Evolutionary conservation across 2,797 vertebrate genomes (phyloP), one percentile per base, ranked within the genome.

Genomic region (Huso huso): DNA sequence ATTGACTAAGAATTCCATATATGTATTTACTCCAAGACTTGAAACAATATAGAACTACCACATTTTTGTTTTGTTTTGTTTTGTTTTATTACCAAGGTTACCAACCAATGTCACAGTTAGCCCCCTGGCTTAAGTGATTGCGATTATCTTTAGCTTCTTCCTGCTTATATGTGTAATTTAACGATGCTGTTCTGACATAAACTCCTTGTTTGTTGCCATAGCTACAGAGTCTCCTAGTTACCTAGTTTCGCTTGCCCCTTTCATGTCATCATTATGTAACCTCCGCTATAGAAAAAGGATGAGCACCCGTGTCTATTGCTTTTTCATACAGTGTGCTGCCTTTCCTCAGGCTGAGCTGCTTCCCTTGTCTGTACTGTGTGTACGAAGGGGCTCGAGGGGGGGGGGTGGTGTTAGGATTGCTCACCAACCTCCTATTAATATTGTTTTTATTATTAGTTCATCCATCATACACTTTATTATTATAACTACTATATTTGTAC

Each of bases 141-240:
- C 37, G 61, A 62, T 62, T 62, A 62, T 62, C 61, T 37, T 62
- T 7, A n/a, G 15, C 18, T 37, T 71, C 81, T 86, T 83, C 83
- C 84, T 81, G 83, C 82, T 87, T 82, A 88, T 90, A 91, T 89
- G 86, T 86, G 84, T 90, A 86, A 88, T 91, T 90, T 90, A 89
- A 86, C 85, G 86, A 88, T 89, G 84, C 87, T 87, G 71, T 81
- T 80, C 84, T 89, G 87, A 90, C 87, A 89, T 86, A 85, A 86
- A 86, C 85, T 90, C 86, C 87, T 85, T 89, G 87, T 90, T 89
- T 89, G 89, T 91, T 91, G 80, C 88, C 84, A 90, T 91, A 87
- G 83, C 79, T 86, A 90, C 88, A 58, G 75, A 80, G 78, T 81
- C 83, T 85, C 88, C 85, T 85, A 81, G 83, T 88, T 88, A 77